Evolutionary conservation across 2,888 invertebrate genomes (phyloP), one percentile per base, ranked within the genome.

Genomic region (Hydroisotoma schaefferi): DNA sequence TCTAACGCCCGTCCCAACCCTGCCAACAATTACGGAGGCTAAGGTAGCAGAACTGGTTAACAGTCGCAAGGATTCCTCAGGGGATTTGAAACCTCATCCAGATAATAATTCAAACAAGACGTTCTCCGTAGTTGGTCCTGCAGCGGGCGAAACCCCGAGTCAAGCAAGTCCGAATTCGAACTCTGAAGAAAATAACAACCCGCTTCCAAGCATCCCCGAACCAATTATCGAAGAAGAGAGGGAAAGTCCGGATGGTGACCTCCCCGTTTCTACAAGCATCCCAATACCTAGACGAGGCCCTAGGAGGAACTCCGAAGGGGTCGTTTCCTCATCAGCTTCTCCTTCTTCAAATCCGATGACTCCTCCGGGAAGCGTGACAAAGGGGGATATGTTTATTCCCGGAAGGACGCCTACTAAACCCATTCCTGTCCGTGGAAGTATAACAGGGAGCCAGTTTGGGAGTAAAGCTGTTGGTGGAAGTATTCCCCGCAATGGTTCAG

Each of bases 21-120:
- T 94, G 72, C 93, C 93, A 55, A 93, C 93, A 54, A 94, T 94
- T 73, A 87, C 89, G 47, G 94, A 93, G 78, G 88, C 87, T 28
- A 72, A 72, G 37, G 63, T 66, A 12, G 57, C 67, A 6, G 69
- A 85, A 57, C 86, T 85, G 55, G 82, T 81, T 61, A 81, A 80
- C 65, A 53, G 49, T 27, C 26, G 49, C n/a, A 29, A 25, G n/a
- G 47, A 26, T 47, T n/a, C 40, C 20, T 40, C 40, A 10, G 40
- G 40, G 3, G 40, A 40, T 15, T 40, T 40, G n/a, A 40, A 40
- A 15, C 20, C 40, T 4, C 40, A 40, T 15, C 15, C 40, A 20
- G 40, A 40, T 15, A 40, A 40, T 18, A 20, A 40, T 10, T 15
- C 40, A 4, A n/a, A 28, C 8, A 40, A 38, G 40, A 23, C 8